Percentiles rank a stretch among this genome's conserved stretches.
phyloP scores from a whole-genome alignment of 2,888 invertebrate genomes.

The Acanthosepion lycidas region DNA sequence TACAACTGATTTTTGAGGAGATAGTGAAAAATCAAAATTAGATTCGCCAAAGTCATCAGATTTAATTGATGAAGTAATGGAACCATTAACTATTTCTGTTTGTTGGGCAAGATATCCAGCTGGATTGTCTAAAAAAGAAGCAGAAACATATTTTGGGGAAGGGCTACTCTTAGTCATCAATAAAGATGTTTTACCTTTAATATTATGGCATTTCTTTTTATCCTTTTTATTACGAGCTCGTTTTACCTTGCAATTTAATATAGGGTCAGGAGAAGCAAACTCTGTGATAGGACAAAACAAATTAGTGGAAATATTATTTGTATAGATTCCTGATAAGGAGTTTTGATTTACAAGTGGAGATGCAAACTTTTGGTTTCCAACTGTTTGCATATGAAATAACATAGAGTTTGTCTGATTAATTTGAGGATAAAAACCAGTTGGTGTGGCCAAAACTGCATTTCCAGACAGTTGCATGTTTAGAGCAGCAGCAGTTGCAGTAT shows the following conservation, averaged over 20 bases:
- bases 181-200: constrained; percentile 75
- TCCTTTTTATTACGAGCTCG: constrained; percentile 57
- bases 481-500: background rate
- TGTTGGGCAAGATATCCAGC: constrained; percentile 93
- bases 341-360: constrained; percentile 35
- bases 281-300: constrained; percentile 47
- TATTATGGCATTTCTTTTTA: constrained; percentile 67
- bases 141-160: constrained; percentile 50
- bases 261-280: constrained; percentile 41
- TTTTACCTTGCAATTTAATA: constrained; percentile 54
- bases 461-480: constrained; percentile 42
- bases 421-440: constrained; percentile 8
- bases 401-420: constrained; percentile 46
- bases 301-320: background rate
- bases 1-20: constrained; percentile 23
- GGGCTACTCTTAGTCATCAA: constrained; percentile 65
- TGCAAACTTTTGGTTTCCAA: constrained; percentile 46
- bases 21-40: background rate
- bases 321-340: constrained; percentile 23
- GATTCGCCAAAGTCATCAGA: constrained; percentile 37
- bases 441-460: constrained; percentile 41
- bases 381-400: constrained; percentile 43
- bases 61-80: constrained; percentile 50
- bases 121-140: constrained; percentile 91
- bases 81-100: constrained; percentile 82